These are phyloP conservation scores for Serrognathus titanus DNA, from an alignment of 2,888 invertebrate genomes.

Conservation along the genomic window DNA sequence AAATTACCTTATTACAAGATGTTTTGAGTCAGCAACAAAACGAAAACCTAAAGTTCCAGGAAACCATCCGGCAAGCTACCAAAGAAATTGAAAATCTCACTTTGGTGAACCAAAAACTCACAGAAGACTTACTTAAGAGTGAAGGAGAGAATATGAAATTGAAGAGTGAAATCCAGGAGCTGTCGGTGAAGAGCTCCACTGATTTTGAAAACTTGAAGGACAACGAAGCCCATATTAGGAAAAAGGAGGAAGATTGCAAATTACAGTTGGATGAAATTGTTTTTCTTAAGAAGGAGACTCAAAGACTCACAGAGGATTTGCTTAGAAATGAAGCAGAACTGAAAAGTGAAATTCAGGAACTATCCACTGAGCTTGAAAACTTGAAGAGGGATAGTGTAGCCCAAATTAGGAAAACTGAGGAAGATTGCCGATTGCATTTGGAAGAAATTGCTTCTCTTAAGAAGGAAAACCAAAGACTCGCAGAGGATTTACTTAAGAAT, in stretches of 20 bases:
- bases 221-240: background rate
- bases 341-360: too few relatives aligned
- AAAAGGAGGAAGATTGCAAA: background rate
- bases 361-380: background rate
- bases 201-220: background rate
- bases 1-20: constrained; percentile 12
- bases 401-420: background rate
- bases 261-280: constrained; percentile 7
- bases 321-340: background rate
- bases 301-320: background rate
- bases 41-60: background rate
- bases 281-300: background rate
- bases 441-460: constrained; percentile 16
- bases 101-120: background rate
- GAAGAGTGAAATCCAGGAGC: background rate
- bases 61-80: background rate
- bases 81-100: background rate
- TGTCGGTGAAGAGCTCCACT: background rate
- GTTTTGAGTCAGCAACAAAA: constrained; percentile 15
- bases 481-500: background rate
- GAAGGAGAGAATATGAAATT: constrained; percentile 3
- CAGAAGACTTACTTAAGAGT: background rate
- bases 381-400: background rate
- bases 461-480: background rate
- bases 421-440: background rate